Base-by-base conservation (phyloP, 2,888 invertebrate genomes). In the Argyresthia albistria region DNA sequence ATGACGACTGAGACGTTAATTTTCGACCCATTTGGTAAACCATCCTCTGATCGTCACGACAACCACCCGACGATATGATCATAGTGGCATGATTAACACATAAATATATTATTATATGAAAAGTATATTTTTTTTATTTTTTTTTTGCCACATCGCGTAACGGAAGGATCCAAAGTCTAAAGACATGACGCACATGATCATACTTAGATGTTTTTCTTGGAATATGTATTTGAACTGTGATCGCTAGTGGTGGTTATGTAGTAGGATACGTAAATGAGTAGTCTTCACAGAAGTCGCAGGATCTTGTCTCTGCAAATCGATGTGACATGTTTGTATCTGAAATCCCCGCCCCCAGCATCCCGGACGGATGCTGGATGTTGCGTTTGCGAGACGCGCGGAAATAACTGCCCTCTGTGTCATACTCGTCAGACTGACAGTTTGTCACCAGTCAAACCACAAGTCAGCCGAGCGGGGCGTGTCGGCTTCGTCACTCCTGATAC, bases 361-460 rank as follows among this genome's bases (percentile, higher is more conserved):
- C 73, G 76, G 69, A 68, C 79, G 81, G 83, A 83, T 82, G 73
- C 67, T 68, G 69, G 82, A 82, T 74, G 77, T 86, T 80, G 75
- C 83, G 83, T 86, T 84, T 86, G 59, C 25, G 25, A 25, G 25
- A 25, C 73, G 69, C 67, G 12, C 83, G 84, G 86, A 86, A 82
- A 83, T 80, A 78, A 70, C 73, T 80, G 80, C 80, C 79, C 80
- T 81, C 80, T 84, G 80, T 82, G 82, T 82, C 83, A 82, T 65
- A 70, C 16, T 25, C n/a, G n/a, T n/a, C n/a, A n/a, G n/a, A n/a
- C n/a, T 14, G 48, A 11, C 35, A 14, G 35, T 71, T 63, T 65
- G 62, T 66, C 67, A 66, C 58, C 59, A 55, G 57, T 15, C 55
- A 46, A 50, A 43, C n/a, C n/a, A n/a, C 56, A 52, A 47, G 56